Evolutionary conservation across 2,888 invertebrate species (phyloP), one percentile per base, ranked within the genome.

Genomic region (Lymantria dispar): DNA sequence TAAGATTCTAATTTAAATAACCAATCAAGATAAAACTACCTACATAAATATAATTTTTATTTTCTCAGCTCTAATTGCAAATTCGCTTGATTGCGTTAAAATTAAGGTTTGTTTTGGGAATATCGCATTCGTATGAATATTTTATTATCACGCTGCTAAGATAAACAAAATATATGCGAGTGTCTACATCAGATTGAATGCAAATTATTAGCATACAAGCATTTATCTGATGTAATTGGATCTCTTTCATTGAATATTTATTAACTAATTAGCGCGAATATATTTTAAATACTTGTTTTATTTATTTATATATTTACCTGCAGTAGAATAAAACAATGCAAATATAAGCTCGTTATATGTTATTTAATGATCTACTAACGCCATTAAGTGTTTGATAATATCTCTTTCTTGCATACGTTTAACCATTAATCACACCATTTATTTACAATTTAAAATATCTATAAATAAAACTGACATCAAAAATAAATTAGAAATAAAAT

Each of bases 1-100:
- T 52, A 52, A 48, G 39, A 56, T 60, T 58, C 56, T 68, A 68
- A 70, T 72, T 65, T 64, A 60, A 61, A 64, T 54, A 48, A 53
- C 53, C 50, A 66, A 64, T 67, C 49, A 42, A 31, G 48, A 37
- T 44, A 43, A 40, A 42, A 39, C 47, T 47, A 52, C 54, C 45
- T 48, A 57, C 61, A 57, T 62, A 64, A 65, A 62, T 67, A 56
- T 46, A 13, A 45, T 60, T 52, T 40, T 66, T 55, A 66, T 52
- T 56, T 52, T 45, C 31, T n/a, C 48, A 41, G 44, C 15, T 47
- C 38, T 45, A 45, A 65, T 64, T 59, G 52, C 49, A 52, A 48
- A 52, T 62, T 57, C 38, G n/a, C 36, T 36, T 11, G 36, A 38
- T 14, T 40, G 40, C 1, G 14, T 40, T 40, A 14, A 38, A 38